phyloP scores from a whole-genome alignment of 2,888 invertebrate species.

The Seira musarum region DNA sequence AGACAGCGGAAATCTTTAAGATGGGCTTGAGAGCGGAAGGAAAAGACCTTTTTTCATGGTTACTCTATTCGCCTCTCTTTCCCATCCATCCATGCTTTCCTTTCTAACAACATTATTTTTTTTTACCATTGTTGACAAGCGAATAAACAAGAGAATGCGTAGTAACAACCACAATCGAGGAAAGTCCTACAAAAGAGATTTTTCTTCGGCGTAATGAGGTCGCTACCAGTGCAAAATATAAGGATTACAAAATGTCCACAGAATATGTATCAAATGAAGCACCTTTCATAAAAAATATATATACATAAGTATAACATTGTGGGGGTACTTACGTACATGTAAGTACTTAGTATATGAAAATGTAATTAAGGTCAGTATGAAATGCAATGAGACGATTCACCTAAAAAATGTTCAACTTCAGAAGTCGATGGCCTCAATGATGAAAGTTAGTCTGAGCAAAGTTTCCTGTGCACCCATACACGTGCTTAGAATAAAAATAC shows the following conservation, averaged over 20 bases:
- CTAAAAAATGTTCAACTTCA: neutral
- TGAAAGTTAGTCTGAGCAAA: neutral
- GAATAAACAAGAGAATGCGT: neutral
- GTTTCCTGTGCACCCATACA: neutral
- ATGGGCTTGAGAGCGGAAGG: neutral
- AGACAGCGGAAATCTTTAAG: conserved; percentile 12
- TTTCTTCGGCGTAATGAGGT: neutral
- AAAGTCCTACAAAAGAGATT: neutral
- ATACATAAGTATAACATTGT: neutral
- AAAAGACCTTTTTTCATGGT: neutral
- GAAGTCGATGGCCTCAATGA: conserved; percentile 7
- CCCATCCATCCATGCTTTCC: neutral
- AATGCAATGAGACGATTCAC: neutral
- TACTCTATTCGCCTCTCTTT: neutral
- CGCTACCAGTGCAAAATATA: neutral
- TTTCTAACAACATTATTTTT: no score
- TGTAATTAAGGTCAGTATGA: conserved; percentile 2
- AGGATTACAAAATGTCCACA: conserved; percentile 4
- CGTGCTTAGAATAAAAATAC: neutral
- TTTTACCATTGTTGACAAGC: neutral
- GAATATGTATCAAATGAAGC: neutral
- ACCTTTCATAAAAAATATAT: neutral
- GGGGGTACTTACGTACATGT: no score
- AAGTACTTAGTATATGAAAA: neutral
- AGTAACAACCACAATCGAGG: neutral